Evolutionary conservation across 1,140 invertebrate genomes (phyloP), one percentile per base, ranked within the genome.

Genomic region (Macrobrachium rosenbergii): DNA sequence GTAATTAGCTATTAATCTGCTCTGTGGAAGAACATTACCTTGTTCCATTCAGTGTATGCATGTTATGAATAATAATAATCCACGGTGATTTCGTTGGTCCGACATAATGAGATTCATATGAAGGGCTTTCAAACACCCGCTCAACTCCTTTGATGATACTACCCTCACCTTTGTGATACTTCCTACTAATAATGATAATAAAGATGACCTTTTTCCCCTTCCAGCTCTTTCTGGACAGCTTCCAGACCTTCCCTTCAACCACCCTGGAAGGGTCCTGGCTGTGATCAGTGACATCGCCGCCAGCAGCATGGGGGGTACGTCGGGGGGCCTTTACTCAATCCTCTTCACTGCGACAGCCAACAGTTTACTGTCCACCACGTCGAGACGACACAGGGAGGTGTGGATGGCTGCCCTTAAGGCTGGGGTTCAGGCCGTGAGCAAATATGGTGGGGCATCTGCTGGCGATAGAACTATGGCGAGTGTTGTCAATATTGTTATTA

Each of bases 381-480:
- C 21, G 17, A 60, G 12, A 28, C 69, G 69, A 19, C 80, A 63
- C 75, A 59, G 23, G 14, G 28, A 19, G 21, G 23, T 19, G 58
- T 86, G 83, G 82, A 59, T 94, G 91, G 90, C 92, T 82, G 91
- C 87, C 0, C 83, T 89, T 8, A 45, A 59, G 8, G 87, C 90
- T 17, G 94, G 93, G 2, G 92, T 95, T 67, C 90, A 93, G 58
- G 93, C 93, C 0, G 93, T 96, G 11, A 93, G 93, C 82, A 95
- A 94, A 90, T 96, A 97, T 91, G 95, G 96, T 19, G 94, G 94
- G 87, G 96, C 96, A 0, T 93, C 93, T 88, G 92, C 94, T 14
- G 96, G 96, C 2, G 95, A 97, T 91, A 93, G 96, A 90, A 96
- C 96, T 60, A 95, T 97, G 95, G 92, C 93, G 90, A 88, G 91